Evolutionary conservation across 2,113 vertebrate genomes (phyloP).

Genomic region (Spilogale gracilis): DNA sequence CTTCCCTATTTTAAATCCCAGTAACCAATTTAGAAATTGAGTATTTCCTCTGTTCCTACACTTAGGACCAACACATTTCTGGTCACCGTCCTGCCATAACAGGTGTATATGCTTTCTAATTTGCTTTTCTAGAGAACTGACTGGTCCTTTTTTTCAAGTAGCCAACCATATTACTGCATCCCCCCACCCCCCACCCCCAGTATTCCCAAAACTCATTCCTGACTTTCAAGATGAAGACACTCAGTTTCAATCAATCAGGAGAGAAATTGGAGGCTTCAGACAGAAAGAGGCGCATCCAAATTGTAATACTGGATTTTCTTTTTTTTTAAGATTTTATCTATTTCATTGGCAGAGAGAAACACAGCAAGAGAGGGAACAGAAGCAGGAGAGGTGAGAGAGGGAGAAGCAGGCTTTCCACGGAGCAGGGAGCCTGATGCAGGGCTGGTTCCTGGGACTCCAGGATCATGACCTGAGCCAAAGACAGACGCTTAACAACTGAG

Average conservation of each 20-base stretch:
- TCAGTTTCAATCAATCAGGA: not conserved
- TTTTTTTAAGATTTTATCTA: too few species aligned
- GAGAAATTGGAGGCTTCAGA: not conserved
- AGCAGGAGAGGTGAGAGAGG: too few species aligned
- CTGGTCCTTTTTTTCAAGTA: constrained; percentile 18
- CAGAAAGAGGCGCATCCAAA: not conserved
- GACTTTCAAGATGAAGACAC: constrained; percentile 4
- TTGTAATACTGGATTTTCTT: not conserved
- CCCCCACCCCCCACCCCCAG: not conserved
- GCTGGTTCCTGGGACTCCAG: too few species aligned
- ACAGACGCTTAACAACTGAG: too few species aligned
- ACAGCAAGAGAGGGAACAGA: too few species aligned
- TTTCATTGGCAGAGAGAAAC: too few species aligned
- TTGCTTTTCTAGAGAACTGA: not conserved
- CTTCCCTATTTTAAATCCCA: not conserved
- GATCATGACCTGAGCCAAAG: too few species aligned
- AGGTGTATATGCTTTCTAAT: not conserved
- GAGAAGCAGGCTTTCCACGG: too few species aligned
- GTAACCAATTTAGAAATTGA: not conserved
- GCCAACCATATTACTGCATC: not conserved
- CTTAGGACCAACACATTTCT: not conserved
- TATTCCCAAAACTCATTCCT: not conserved
- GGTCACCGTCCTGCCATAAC: not conserved
- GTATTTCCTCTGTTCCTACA: not conserved
- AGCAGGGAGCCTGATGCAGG: too few species aligned